A percentile compares a stretch with the other conserved stretches of the same genome.
Evolutionary conservation across 2,888 invertebrate genomes (phyloP).

Genomic region (Shargacucullia verbasci): DNA sequence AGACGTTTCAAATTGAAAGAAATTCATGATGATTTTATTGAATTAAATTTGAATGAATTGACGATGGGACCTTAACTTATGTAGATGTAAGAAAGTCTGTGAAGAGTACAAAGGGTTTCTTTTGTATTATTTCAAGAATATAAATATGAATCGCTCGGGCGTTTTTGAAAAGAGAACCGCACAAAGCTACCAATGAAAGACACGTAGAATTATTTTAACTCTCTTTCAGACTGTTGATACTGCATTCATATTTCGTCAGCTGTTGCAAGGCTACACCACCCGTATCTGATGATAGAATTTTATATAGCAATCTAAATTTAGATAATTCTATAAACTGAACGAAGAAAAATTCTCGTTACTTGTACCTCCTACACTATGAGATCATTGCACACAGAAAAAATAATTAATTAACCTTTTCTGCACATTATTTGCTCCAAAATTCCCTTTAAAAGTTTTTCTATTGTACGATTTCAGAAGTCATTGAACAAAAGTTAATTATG

Average conservation of each 20-base stretch:
- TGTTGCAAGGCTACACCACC: not conserved
- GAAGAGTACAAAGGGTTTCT: conserved; percentile 10
- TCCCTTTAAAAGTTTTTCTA: not conserved
- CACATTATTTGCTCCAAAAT: not conserved
- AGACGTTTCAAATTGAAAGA: conserved; percentile 30
- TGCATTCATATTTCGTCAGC: no score
- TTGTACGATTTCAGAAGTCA: conserved; percentile 5
- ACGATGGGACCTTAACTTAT: conserved; percentile 9
- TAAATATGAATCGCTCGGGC: conserved; percentile 6
- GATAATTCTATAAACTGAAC: no score
- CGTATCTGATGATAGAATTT: no score
- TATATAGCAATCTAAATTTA: no score
- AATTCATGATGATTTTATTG: conserved; percentile 27
- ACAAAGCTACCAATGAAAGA: conserved; percentile 12
- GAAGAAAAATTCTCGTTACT: no score
- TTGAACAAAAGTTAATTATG: conserved; percentile 22
- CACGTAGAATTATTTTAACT: no score
- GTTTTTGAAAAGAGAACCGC: conserved; percentile 9
- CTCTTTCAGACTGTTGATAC: no score
- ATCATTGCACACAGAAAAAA: not conserved
- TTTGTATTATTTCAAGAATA: conserved; percentile 27
- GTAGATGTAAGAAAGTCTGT: conserved; percentile 12
- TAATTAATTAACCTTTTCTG: not conserved
- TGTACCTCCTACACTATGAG: no score
- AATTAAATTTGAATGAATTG: conserved; percentile 20